A percentile compares a stretch with the other conserved stretches of the same genome.
Evolutionary conservation across 2,888 invertebrate species (phyloP).

Genomic region (Thumatha senex): DNA sequence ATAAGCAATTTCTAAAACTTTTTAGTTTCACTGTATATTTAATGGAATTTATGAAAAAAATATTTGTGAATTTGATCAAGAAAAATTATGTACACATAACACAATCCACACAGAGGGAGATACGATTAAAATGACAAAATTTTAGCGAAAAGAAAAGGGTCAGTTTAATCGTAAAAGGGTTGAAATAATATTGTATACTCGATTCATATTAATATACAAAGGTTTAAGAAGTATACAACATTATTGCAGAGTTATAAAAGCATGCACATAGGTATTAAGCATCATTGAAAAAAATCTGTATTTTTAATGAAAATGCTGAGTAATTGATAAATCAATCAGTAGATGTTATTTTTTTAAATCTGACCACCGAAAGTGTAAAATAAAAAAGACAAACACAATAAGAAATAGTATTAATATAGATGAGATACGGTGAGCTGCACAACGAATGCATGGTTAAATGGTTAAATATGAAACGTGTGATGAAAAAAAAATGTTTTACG

Average conservation of each 20-base stretch:
- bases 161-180: conserved; percentile 12
- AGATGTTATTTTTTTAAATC: no score
- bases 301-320: background rate
- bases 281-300: conserved; percentile 5
- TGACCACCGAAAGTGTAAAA: conserved; percentile 18
- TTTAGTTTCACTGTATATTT: conserved; percentile 13
- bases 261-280: conserved; percentile 27
- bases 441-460: conserved; percentile 22
- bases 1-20: no score
- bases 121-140: conserved; percentile 22
- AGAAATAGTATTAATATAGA: conserved; percentile 13
- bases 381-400: conserved; percentile 29
- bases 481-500: conserved; percentile 14
- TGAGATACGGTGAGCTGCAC: conserved; percentile 19
- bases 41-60: conserved; percentile 28
- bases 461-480: conserved; percentile 17
- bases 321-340: background rate
- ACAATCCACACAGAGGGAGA: conserved; percentile 60
- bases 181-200: conserved; percentile 18
- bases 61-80: conserved; percentile 27
- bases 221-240: background rate
- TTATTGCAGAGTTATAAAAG: background rate
- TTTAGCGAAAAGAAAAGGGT: conserved; percentile 6
- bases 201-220: background rate
- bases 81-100: conserved; percentile 62